Evolutionary conservation across 2,888 invertebrate species (phyloP).

Genomic region (Coenonympha arcania): DNA sequence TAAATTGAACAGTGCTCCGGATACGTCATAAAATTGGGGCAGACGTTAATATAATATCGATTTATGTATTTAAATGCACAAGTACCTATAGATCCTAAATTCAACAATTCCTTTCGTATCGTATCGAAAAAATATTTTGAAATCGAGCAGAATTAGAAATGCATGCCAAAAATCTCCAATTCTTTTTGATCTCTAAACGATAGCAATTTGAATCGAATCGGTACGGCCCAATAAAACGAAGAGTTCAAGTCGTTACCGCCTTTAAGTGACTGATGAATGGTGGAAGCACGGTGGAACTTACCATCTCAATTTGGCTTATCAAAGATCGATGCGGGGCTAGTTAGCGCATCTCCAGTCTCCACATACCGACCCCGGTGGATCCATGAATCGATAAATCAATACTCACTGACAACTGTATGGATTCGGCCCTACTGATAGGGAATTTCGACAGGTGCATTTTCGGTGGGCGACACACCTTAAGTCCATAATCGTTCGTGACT

Average conservation of each 20-base stretch:
- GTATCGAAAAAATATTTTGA: no score
- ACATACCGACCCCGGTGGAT: slow-evolving; percentile 33
- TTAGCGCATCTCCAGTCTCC: slow-evolving; percentile 59
- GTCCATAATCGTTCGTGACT: slow-evolving; percentile 43
- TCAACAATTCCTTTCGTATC: no score
- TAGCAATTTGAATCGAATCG: slow-evolving; percentile 32
- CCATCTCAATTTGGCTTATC: slow-evolving; percentile 72
- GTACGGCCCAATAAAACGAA: slow-evolving; percentile 21
- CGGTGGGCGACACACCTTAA: slow-evolving; percentile 52
- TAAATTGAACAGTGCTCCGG: not conserved
- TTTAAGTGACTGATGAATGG: slow-evolving; percentile 72
- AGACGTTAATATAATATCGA: no score
- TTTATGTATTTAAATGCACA: no score
- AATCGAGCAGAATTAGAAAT: no score
- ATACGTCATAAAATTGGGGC: no score
- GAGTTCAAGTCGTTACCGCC: slow-evolving; percentile 52
- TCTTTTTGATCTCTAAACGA: slow-evolving; percentile 12
- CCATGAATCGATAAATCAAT: slow-evolving; percentile 48
- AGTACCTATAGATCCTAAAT: no score
- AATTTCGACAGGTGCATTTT: slow-evolving; percentile 56
- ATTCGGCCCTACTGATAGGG: slow-evolving; percentile 46
- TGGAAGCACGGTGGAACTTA: slow-evolving; percentile 35
- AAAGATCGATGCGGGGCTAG: slow-evolving; percentile 64
- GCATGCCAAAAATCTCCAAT: no score
- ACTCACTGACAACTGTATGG: slow-evolving; percentile 61